Percentiles rank a stretch among this genome's conserved stretches.
Conservation (phyloP, 2,113 vertebrate species). For the Hipposideros armiger region DNA sequence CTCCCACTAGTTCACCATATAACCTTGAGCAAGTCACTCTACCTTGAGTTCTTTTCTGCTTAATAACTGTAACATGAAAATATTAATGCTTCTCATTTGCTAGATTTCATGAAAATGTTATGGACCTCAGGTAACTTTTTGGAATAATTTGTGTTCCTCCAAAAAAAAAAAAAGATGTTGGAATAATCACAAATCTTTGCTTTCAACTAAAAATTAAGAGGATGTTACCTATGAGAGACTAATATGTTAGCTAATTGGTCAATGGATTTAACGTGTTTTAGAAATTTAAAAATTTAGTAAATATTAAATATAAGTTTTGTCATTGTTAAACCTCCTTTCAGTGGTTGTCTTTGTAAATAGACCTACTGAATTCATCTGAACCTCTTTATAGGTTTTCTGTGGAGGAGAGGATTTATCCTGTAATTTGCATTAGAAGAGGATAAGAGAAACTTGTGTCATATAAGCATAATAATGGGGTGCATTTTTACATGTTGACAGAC, state of each 20-base stretch:
- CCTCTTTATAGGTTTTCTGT: not conserved
- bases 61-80: not conserved
- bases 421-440: not conserved
- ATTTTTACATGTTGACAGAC: not conserved
- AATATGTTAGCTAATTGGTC: not conserved
- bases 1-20: not conserved
- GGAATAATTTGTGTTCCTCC: not conserved
- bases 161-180: not conserved
- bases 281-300: slow-evolving; percentile 28
- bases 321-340: not conserved
- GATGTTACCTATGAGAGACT: not conserved
- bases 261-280: not conserved
- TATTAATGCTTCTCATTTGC: not conserved
- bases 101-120: not conserved
- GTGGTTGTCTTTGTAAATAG: slow-evolving; percentile 9
- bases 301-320: not conserved
- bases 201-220: slow-evolving; percentile 16
- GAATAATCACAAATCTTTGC: not conserved
- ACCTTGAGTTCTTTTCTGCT: not conserved
- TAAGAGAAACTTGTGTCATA: slow-evolving; percentile 40
- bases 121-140: not conserved
- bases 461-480: not conserved
- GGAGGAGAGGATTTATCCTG: not conserved
- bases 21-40: not conserved
- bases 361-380: not conserved